Conservation (phyloP, 2,113 vertebrate species). For the Mesocricetus auratus region DNA sequence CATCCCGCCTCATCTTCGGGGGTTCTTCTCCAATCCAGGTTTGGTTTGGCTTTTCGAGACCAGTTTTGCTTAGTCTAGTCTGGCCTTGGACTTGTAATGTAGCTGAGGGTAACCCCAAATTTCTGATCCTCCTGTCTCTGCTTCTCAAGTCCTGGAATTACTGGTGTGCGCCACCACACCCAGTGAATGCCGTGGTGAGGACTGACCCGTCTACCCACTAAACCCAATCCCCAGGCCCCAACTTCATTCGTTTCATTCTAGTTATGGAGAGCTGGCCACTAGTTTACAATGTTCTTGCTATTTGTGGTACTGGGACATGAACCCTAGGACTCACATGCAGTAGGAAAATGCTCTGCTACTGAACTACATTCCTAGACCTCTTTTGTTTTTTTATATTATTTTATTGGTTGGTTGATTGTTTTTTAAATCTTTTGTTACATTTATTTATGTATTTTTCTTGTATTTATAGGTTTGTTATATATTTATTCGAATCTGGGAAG, state of each 20-base stretch:
- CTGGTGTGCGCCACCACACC: background rate
- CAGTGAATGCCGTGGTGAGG: background rate
- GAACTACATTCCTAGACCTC: background rate
- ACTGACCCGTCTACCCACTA: background rate
- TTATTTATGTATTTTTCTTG: background rate
- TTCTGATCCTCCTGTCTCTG: background rate
- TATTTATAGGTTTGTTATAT: background rate
- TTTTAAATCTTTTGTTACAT: background rate
- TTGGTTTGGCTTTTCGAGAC: background rate
- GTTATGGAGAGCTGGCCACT: background rate
- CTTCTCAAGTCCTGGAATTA: background rate
- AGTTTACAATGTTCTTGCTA: background rate
- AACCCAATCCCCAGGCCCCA: background rate
- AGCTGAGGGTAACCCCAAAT: background rate
- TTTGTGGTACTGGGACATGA: background rate
- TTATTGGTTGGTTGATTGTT: background rate
- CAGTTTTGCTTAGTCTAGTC: background rate
- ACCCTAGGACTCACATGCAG: background rate
- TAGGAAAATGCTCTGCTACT: background rate
- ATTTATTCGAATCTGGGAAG: background rate
- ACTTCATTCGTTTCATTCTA: background rate
- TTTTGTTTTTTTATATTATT: background rate
- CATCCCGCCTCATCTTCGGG: background rate
- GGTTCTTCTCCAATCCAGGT: background rate
- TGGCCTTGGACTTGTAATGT: background rate